These are phyloP conservation scores for Galeruca laticollis DNA, from an alignment of 2,888 invertebrate species.

Conservation along the genomic window DNA sequence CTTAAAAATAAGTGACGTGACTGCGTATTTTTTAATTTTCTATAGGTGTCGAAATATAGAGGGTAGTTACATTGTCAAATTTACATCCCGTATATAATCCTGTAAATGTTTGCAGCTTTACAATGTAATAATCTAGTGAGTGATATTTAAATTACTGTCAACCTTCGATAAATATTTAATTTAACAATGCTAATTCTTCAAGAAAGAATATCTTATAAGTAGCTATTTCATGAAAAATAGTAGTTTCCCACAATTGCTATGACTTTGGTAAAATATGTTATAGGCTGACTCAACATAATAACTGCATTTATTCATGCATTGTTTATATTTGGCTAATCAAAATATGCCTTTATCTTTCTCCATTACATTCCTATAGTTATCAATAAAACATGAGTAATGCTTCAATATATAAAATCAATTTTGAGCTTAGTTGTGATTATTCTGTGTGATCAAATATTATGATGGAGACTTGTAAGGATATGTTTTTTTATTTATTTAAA, in stretches of 20 bases:
- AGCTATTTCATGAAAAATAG: too few relatives aligned
- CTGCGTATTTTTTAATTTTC: too few relatives aligned
- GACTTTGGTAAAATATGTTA: not conserved
- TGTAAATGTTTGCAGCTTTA: too few relatives aligned
- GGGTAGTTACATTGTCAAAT: too few relatives aligned
- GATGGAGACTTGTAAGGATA: not conserved
- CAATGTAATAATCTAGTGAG: too few relatives aligned
- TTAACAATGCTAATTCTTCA: too few relatives aligned
- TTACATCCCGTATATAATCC: too few relatives aligned
- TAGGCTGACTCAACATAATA: not conserved
- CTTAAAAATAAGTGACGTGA: too few relatives aligned
- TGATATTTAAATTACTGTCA: too few relatives aligned
- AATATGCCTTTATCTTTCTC: not conserved
- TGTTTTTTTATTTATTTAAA: not conserved
- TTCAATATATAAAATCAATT: conserved; percentile 1
- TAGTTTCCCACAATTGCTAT: not conserved
- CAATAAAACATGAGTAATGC: not conserved
- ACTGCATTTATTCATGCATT: not conserved
- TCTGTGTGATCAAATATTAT: not conserved
- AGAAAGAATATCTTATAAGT: too few relatives aligned
- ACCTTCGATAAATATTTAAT: too few relatives aligned
- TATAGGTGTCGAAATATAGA: too few relatives aligned
- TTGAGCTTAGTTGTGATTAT: not conserved
- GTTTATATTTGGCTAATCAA: not conserved
- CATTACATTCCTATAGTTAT: not conserved